Base-by-base conservation (phyloP, 2,797 vertebrate species). In the Gambelia wislizenii region DNA sequence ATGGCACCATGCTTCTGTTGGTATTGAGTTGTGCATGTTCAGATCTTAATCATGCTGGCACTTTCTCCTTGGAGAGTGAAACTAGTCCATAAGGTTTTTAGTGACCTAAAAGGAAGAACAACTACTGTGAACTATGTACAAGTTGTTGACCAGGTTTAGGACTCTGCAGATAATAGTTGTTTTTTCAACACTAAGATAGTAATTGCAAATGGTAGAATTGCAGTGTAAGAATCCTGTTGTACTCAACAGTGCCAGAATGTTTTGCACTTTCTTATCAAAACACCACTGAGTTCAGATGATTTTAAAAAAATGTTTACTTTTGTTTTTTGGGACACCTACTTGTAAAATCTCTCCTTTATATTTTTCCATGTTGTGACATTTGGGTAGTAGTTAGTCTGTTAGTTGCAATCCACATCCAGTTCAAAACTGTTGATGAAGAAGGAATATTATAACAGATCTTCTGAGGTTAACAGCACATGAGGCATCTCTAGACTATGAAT, bases 31-130 rank as follows among this genome's bases (percentile, higher is more conserved):
- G 56, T 47, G 14, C 39, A 79, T 90, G 84, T 89, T 44, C 83
- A 90, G 69, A 85, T 92, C 67, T 70, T 86, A 84, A 80, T 90
- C 39, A 64, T 91, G 44, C 42, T 91, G 83, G 47, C 42, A 61
- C 77, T 81, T 89, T 36, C 25, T 89, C 93, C 83, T 88, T 86
- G 67, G 90, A 87, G 91, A 88, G 54, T 52, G 86, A 88, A 89
- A 83, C 59, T 91, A 61, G 85, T 91, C 78, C 44, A 16, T 83
- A 80, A 89, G 72, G 49, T 87, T 42, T 2, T 7, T 72, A 84
- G 81, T 89, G 64, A 74, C 81, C n/a, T 85, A 87, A 92, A 93
- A 92, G 89, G 86, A 89, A 84, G 87, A 90, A 91, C 77, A 80
- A 91, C 84, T 93, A 61, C 56, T 47, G 10, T 74, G 81, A 90